Evolutionary conservation across 2,113 vertebrate species (phyloP), one percentile per base, ranked within the genome.

Genomic region (Polypterus bichir): DNA sequence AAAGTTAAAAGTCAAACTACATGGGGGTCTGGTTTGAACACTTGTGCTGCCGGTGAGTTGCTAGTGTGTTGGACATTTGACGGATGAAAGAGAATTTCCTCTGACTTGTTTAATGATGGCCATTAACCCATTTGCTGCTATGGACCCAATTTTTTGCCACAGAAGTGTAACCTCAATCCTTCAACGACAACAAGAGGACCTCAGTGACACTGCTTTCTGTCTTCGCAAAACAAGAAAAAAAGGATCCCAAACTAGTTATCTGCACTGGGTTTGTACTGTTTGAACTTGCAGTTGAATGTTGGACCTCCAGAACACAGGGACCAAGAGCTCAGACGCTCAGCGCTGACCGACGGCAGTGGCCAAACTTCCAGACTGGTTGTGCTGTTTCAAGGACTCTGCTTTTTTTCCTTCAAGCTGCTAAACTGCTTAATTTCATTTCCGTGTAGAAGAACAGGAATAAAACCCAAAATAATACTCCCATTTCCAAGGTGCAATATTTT

Each of bases 81-180:
- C 68, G 69, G 64, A 67, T 57, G 61, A 65, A 68, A 68, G 64
- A 67, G 69, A 27, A 54, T 62, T 77, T 65, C 73, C 66, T 65
- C 55, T 73, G 70, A 82, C 71, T 78, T 74, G 76, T 67, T 76
- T 60, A 75, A 71, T 74, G 52, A 76, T 75, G 75, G 77, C 76
- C 78, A 84, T 84, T 83, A 77, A 71, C 79, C 63, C 72, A 73
- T 66, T 77, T 85, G 86, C 83, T 86, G 83, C 82, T 88, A 84
- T 75, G 70, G 77, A 81, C 73, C 68, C 70, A 77, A 85, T 77
- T 71, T 27, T 83, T 82, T 78, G 76, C 81, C 80, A 84, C 83
- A 82, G 80, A 85, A 79, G 82, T 80, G 73, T 81, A 83, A 88
- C 86, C 86, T 88, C 86, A 86, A 62, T 69, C 71, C 69, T 66